These are phyloP conservation scores for Drosophila ogumai DNA, from an alignment of 1,140 invertebrate genomes.

Conservation along the genomic window DNA sequence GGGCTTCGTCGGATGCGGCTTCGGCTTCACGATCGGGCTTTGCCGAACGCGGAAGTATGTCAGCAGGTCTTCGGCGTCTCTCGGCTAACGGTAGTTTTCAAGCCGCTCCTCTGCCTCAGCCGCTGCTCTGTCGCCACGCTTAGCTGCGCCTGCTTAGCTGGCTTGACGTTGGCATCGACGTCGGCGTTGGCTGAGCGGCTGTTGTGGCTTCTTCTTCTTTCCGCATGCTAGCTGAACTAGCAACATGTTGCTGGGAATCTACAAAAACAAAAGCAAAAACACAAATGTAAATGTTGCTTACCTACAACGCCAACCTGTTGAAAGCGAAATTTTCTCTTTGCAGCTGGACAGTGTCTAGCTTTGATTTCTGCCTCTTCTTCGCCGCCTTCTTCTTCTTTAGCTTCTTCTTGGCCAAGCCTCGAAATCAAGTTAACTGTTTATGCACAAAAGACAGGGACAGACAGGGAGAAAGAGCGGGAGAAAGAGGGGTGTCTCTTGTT, in stretches of 20 bases:
- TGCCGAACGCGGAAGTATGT: constrained; percentile 84
- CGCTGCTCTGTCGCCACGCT: constrained; percentile 58
- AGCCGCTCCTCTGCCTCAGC: constrained; percentile 22
- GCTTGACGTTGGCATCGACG: constrained; percentile 25
- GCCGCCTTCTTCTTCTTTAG: constrained; percentile 47
- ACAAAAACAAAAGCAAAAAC: constrained; percentile 11
- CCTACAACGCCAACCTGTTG: constrained; percentile 79
- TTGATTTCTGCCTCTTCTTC: constrained; percentile 45
- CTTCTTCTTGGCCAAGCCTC: constrained; percentile 67
- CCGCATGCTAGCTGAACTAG: constrained; percentile 55
- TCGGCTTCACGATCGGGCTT: constrained; percentile 37
- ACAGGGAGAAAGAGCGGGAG: constrained; percentile 13
- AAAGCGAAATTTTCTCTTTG: constrained; percentile 82
- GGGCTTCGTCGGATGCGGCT: constrained; percentile 34
- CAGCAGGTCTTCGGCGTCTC: constrained; percentile 78
- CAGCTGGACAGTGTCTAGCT: constrained; percentile 69
- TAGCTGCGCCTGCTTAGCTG: constrained; percentile 76
- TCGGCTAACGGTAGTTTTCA: constrained; percentile 83
- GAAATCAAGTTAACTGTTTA: constrained; percentile 74
- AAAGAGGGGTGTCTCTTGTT: constrained; percentile 50
- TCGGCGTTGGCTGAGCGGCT: constrained; percentile 14
- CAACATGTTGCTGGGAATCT: constrained; percentile 62
- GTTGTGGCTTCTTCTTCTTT: constrained; percentile 40
- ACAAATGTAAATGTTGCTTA: constrained; percentile 31
- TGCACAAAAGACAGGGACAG: constrained; percentile 55